These are phyloP conservation scores for Chrysopilus asiliformis DNA, from an alignment of 2,888 invertebrate species.

Conservation along the genomic window DNA sequence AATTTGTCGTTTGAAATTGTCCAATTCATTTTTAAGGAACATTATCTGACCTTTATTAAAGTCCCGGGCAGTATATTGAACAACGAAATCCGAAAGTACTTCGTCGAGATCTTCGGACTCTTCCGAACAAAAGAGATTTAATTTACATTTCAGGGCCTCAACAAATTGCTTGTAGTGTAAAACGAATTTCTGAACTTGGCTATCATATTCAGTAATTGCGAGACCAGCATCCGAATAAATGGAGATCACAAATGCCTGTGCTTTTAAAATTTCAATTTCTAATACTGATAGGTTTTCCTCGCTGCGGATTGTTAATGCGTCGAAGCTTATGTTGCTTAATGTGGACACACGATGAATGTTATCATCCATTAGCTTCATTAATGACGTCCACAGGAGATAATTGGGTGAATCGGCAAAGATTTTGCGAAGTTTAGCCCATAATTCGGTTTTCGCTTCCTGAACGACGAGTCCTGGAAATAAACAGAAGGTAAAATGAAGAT, in stretches of 20 bases:
- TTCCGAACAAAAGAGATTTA: constrained; percentile 23
- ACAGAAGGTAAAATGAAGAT: too few relatives aligned
- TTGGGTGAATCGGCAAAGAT: constrained; percentile 28
- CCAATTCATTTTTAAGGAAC: constrained; percentile 26
- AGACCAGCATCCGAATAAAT: neutral
- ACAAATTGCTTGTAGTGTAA: constrained; percentile 22
- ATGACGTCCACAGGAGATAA: constrained; percentile 25
- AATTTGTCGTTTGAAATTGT: constrained; percentile 22
- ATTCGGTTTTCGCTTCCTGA: constrained; percentile 21
- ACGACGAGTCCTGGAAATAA: constrained; percentile 18
- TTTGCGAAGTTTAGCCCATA: constrained; percentile 27
- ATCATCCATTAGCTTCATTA: constrained; percentile 27
- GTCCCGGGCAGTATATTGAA: constrained; percentile 26
- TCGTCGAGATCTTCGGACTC: constrained; percentile 21
- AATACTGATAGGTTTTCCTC: constrained; percentile 19
- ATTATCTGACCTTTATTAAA: constrained; percentile 25
- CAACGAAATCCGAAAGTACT: constrained; percentile 27
- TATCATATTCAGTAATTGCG: constrained; percentile 17
- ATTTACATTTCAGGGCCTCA: constrained; percentile 24
- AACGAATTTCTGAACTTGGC: constrained; percentile 23
- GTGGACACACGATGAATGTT: constrained; percentile 27
- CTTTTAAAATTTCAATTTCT: constrained; percentile 25
- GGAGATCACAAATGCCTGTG: constrained; percentile 22
- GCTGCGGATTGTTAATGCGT: constrained; percentile 3
- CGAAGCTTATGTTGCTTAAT: constrained; percentile 19